Conservation (phyloP, 2,797 vertebrate species). For the Poeciliopsis presidionis region DNA sequence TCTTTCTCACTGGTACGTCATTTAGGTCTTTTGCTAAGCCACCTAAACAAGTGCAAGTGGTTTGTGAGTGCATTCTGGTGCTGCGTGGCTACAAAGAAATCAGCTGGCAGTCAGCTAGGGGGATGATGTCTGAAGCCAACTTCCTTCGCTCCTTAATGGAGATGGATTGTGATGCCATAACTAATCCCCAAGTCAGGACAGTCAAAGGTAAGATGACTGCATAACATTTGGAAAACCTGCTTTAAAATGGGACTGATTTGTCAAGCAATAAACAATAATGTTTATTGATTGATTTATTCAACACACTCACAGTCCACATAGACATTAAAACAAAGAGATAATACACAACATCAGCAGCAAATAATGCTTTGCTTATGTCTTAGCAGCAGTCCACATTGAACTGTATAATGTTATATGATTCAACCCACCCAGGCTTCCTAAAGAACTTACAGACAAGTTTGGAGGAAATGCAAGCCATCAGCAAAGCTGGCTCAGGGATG, state of each 20-base stretch:
- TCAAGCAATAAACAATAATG: too few species aligned
- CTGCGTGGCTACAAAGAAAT: slow-evolving; percentile 93
- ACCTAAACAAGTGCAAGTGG: slow-evolving; percentile 91
- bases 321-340: too few species aligned
- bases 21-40: slow-evolving; percentile 95
- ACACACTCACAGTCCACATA: too few species aligned
- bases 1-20: neutral
- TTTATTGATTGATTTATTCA: too few species aligned
- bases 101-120: slow-evolving; percentile 92
- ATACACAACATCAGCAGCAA: too few species aligned
- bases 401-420: slow-evolving; percentile 11
- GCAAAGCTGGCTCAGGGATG: slow-evolving; percentile 95
- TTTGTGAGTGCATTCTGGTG: slow-evolving; percentile 96
- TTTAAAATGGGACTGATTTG: neutral
- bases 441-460: slow-evolving; percentile 88
- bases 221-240: slow-evolving; percentile 1
- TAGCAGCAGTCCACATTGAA: neutral
- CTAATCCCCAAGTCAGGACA: slow-evolving; percentile 84
- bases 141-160: slow-evolving; percentile 93
- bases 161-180: slow-evolving; percentile 90
- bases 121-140: slow-evolving; percentile 97
- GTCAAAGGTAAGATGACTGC: slow-evolving; percentile 83
- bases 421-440: slow-evolving; percentile 80
- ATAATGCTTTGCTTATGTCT: neutral
- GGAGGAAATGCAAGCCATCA: slow-evolving; percentile 94